Percentiles rank a stretch among this genome's conserved stretches.
Evolutionary conservation across 2,797 vertebrate species (phyloP).

Genomic region (Onychomys arenicola): DNA sequence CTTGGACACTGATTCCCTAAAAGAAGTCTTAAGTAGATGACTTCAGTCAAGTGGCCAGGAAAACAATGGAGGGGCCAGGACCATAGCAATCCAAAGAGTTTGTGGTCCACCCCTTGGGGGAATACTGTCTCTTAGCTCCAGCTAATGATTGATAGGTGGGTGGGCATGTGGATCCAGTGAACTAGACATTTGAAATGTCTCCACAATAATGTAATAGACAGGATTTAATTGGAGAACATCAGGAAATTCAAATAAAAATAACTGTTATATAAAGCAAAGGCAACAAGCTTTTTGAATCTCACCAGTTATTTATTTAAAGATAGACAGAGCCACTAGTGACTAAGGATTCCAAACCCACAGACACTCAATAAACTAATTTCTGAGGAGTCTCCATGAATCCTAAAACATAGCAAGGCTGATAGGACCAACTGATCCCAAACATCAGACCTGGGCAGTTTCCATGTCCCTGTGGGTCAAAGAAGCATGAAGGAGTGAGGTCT

Average conservation of each 20-base stretch:
- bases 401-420: not conserved
- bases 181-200: not conserved
- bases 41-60: not conserved
- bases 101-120: rapidly evolving
- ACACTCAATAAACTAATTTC: not conserved
- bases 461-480: not conserved
- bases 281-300: not conserved
- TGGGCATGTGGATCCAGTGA: not conserved
- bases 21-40: not conserved
- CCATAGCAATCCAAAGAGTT: not conserved
- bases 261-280: not conserved
- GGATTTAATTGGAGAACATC: conserved; percentile 11
- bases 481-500: not conserved
- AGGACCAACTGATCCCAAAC: not conserved
- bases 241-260: not conserved
- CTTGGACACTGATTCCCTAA: not conserved
- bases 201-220: not conserved
- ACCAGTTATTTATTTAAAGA: not conserved
- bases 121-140: not conserved
- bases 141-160: rapidly evolving
- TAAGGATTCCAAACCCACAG: not conserved
- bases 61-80: not conserved
- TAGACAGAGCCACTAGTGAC: not conserved
- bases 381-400: not conserved
- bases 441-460: not conserved